phyloP scores from a whole-genome alignment of 2,888 invertebrate species.

The Dorcus hopei region DNA sequence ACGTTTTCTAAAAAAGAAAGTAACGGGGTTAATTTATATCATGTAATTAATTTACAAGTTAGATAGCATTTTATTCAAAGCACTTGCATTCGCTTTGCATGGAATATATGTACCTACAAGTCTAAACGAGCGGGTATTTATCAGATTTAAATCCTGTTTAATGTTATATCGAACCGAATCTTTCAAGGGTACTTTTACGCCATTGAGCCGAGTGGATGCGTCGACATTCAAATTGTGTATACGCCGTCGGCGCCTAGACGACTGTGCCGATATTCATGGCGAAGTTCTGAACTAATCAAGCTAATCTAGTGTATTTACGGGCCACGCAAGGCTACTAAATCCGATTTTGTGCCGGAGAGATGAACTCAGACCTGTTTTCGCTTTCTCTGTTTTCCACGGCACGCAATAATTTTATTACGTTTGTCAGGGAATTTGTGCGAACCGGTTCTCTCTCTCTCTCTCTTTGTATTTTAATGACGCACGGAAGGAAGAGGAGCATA shows the following conservation, averaged over 20 bases:
- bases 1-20: too few relatives aligned
- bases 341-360: constrained; percentile 33
- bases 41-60: too few relatives aligned
- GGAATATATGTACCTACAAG: too few relatives aligned
- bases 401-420: constrained; percentile 14
- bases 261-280: constrained; percentile 28
- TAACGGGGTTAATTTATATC: too few relatives aligned
- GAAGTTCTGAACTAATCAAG: constrained; percentile 43
- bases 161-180: too few relatives aligned
- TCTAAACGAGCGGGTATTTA: too few relatives aligned
- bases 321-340: constrained; percentile 40
- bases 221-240: constrained; percentile 32
- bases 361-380: constrained; percentile 9
- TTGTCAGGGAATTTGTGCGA: background rate
- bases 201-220: constrained; percentile 9
- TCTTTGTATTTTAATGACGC: too few relatives aligned
- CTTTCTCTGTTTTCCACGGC: constrained; percentile 1
- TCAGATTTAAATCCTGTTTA: too few relatives aligned
- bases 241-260: constrained; percentile 20
- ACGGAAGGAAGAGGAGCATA: too few relatives aligned
- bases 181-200: too few relatives aligned
- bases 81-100: too few relatives aligned
- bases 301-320: constrained; percentile 45
- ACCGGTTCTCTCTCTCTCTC: background rate
- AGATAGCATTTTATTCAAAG: too few relatives aligned